phyloP scores from a whole-genome alignment of 2,113 vertebrate species.

The Marmota flaviventris region DNA sequence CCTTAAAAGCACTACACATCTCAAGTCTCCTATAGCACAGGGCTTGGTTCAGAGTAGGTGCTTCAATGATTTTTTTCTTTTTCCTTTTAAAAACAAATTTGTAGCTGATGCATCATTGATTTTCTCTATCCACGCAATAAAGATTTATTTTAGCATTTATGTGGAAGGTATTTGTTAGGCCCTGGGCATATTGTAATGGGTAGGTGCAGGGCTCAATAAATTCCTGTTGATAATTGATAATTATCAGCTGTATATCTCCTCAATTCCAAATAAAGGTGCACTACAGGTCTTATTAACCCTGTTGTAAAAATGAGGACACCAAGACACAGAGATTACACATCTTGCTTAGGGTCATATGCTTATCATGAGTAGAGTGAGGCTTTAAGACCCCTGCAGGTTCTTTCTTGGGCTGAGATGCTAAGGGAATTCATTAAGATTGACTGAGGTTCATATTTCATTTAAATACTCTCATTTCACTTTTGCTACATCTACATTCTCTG shows the following conservation, averaged over 20 bases:
- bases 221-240: slow-evolving; percentile 54
- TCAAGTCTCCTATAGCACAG: background rate
- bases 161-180: slow-evolving; percentile 20
- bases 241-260: slow-evolving; percentile 43
- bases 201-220: background rate
- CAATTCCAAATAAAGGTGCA: slow-evolving; percentile 3
- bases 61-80: slow-evolving; percentile 43
- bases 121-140: slow-evolving; percentile 21
- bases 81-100: no score
- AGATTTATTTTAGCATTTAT: slow-evolving; percentile 38
- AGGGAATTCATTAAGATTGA: slow-evolving; percentile 70
- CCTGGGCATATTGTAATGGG: background rate
- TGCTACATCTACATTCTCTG: slow-evolving; percentile 28
- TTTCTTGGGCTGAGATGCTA: slow-evolving; percentile 39
- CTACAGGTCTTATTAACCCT: slow-evolving; percentile 36
- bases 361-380: slow-evolving; percentile 36
- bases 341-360: slow-evolving; percentile 46
- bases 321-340: slow-evolving; percentile 49
- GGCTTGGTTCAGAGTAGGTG: background rate
- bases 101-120: background rate
- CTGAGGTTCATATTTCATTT: slow-evolving; percentile 77
- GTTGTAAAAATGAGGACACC: slow-evolving; percentile 46
- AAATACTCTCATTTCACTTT: slow-evolving; percentile 68
- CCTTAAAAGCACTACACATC: background rate
- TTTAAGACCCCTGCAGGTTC: slow-evolving; percentile 41